Evolutionary conservation across 2,888 invertebrate genomes (phyloP), one percentile per base, ranked within the genome.

Genomic region (Perithous albicinctus): DNA sequence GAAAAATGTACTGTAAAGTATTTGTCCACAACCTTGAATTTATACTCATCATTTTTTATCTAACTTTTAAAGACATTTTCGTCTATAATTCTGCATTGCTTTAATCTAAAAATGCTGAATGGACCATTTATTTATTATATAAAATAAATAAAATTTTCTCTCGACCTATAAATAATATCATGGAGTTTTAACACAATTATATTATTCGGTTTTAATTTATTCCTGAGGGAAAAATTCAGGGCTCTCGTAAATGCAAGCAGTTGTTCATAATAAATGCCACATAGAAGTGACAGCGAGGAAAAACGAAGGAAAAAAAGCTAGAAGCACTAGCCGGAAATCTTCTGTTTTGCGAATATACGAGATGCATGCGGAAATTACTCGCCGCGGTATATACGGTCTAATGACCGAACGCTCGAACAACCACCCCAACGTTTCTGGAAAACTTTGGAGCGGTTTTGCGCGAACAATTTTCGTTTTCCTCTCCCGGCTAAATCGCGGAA

Each of bases 341-440:
- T 82, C 78, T 64, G 78, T 82, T 70, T 82, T 75, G 70, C 69
- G 41, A 43, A 32, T 32, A 32, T 56, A 26, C 15, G 32, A 56
- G 29, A 56, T 29, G 7, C 56, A 26, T 32, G 32, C 1, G 78
- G 78, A 82, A 82, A 82, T 82, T 78, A 75, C 82, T 70, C 78
- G 70, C 54, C 51, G 75, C 66, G n/a, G n/a, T n/a, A n/a, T n/a
- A 78, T 75, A 82, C 61, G 78, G 75, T 82, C 82, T 82, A 78
- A 82, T 82, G 82, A 78, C 78, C 75, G 70, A 82, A 78, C 56
- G 78, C 78, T 78, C 61, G 66, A 66, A 75, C 59, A 67, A 75
- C 56, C 67, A 56, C 51, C n/a, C n/a, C 48, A 20, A 38, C 56
- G 51, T 38, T 67, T 46, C 15, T 54, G 8, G 59, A 48, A n/a